Evolutionary conservation across 2,888 invertebrate genomes (phyloP).

Genomic region (Patella pellucida): DNA sequence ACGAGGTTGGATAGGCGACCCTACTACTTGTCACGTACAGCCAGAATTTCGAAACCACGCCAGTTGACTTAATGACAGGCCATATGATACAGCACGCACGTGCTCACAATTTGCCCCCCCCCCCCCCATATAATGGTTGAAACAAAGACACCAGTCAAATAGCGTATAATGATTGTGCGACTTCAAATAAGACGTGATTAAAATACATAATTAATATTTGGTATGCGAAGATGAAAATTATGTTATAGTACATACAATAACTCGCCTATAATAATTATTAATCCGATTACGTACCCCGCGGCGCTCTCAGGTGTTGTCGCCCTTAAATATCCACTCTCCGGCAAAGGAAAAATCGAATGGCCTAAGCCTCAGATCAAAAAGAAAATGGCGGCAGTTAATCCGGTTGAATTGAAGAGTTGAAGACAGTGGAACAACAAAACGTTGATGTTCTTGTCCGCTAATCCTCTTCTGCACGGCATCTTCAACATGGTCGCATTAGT

Average conservation of each 20-base stretch:
- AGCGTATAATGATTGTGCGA: too few relatives aligned
- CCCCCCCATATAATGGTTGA: too few relatives aligned
- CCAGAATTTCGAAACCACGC: too few relatives aligned
- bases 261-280: not conserved
- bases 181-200: too few relatives aligned
- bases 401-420: not conserved
- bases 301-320: conserved; percentile 8
- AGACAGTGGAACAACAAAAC: not conserved
- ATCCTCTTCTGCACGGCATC: not conserved
- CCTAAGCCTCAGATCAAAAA: not conserved
- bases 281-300: not conserved
- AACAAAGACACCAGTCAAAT: too few relatives aligned
- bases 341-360: not conserved
- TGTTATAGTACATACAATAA: not conserved
- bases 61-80: too few relatives aligned
- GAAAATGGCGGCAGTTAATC: conserved; percentile 1
- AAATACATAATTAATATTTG: too few relatives aligned
- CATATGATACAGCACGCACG: too few relatives aligned
- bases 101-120: too few relatives aligned
- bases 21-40: too few relatives aligned
- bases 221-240: not conserved
- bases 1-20: too few relatives aligned
- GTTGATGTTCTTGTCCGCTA: not conserved
- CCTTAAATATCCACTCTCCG: conserved; percentile 1
- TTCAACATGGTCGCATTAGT: too few relatives aligned